Evolutionary conservation across 2,113 vertebrate genomes (phyloP).

Genomic region (Sinocyclocheilus anophthalmus): DNA sequence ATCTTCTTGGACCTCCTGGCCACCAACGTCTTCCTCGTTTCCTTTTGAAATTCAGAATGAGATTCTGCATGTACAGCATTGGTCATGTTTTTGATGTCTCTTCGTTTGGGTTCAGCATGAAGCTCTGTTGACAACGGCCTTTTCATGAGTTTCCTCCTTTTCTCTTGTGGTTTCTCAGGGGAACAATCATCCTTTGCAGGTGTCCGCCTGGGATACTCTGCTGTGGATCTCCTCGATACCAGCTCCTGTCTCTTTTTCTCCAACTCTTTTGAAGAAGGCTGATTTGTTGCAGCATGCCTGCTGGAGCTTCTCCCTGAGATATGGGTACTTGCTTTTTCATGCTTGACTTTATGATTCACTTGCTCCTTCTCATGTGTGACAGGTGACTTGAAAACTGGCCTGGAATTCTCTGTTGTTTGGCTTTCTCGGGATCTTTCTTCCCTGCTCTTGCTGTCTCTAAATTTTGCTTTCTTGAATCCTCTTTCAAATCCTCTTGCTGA

Average conservation of each 20-base stretch:
- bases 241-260: constrained; percentile 33
- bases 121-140: constrained; percentile 29
- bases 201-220: neutral
- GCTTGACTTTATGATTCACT: neutral
- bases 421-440: neutral
- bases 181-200: constrained; percentile 1
- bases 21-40: constrained; percentile 23
- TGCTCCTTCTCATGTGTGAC: neutral
- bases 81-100: neutral
- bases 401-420: neutral
- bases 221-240: constrained; percentile 25
- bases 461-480: constrained; percentile 5
- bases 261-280: constrained; percentile 9
- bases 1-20: neutral
- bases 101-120: constrained; percentile 10
- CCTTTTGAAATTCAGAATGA: neutral
- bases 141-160: constrained; percentile 31
- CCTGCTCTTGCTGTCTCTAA: neutral
- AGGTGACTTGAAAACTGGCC: neutral
- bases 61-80: neutral
- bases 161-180: constrained; percentile 22
- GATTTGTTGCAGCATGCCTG: neutral
- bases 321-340: neutral
- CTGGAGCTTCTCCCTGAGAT: neutral
- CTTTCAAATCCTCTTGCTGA: neutral